Evolutionary conservation across 2,113 vertebrate genomes (phyloP).

Genomic region (Microcebus ravelobensis): DNA sequence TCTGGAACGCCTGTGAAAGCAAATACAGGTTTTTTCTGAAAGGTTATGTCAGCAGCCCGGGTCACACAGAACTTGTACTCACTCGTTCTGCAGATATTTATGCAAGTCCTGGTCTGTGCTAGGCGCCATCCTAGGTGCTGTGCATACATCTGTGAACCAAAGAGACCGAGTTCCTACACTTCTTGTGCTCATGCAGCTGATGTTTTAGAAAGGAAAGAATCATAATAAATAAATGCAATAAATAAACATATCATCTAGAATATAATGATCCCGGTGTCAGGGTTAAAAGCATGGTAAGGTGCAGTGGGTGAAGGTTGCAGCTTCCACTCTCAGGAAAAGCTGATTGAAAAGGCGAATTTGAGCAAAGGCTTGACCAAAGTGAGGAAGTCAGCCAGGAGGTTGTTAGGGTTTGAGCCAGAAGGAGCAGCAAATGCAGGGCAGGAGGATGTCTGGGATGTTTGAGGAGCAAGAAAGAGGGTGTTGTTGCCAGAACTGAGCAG

Average conservation of each 20-base stretch:
- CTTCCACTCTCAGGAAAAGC: too few species aligned
- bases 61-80: neutral
- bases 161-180: neutral
- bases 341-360: neutral
- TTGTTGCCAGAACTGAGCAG: neutral
- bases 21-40: neutral
- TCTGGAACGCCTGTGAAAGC: neutral
- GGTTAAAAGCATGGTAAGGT: neutral
- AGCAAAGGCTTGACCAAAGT: neutral
- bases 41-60: accelerated
- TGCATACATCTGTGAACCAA: neutral
- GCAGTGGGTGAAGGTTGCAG: too few species aligned
- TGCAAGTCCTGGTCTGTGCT: too few species aligned
- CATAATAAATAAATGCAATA: too few species aligned
- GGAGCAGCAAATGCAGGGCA: too few species aligned
- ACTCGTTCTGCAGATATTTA: neutral
- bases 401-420: neutral
- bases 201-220: neutral
- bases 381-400: neutral
- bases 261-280: neutral
- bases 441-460: neutral
- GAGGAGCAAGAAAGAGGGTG: neutral
- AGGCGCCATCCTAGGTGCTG: neutral
- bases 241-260: neutral
- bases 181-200: neutral